Base-by-base conservation (phyloP, 1,140 invertebrate species). In the Papilio dardanus region DNA sequence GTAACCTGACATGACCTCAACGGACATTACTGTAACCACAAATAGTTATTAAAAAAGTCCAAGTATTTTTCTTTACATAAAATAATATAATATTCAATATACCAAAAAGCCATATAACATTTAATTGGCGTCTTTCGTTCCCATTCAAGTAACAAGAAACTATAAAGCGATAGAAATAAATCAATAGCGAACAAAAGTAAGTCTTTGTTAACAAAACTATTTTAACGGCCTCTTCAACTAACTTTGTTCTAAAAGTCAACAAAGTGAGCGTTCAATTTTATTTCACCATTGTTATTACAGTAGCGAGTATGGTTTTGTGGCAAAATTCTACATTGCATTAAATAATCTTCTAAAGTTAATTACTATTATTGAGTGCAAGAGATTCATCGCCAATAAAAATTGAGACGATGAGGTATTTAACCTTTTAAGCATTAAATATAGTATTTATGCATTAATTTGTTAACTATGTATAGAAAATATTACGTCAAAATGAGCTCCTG, bases 201-300 rank as follows among this genome's bases (percentile, higher is more conserved):
- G 21, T 28, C 14, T 10, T 3, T 4, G 24, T 28, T 28, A 62
- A 62, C 10, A 62, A 62, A 62, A 62, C 21, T 28, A 62, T 62
- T 62, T 62, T 7, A 28, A 62, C 24, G 14, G 24, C 54, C 54
- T 62, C 24, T 62, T 30, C 10, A 62, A 62, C 21, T 28, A 62
- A 62, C 54, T 62, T 28, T 62, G 54, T 62, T 30, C 54, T 10
- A 14, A 62, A 28, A 62, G 54, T 62, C 54, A 62, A 62, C 54
- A 62, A 62, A 62, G 54, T 62, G 54, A 62, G 24, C 54, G 54
- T 62, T 62, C 24, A 28, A 12, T 3, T 62, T 62, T 62, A 62
- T 62, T 62, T 62, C 30, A 54, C 50, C 16, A 46, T 46, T 7
- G 42, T 19, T 46, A n/a, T 46, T 19, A 46, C 12, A 62, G 12